These are phyloP conservation scores for Drosophila pseudotakahashii DNA, from an alignment of 2,888 invertebrate species.

Conservation along the genomic window DNA sequence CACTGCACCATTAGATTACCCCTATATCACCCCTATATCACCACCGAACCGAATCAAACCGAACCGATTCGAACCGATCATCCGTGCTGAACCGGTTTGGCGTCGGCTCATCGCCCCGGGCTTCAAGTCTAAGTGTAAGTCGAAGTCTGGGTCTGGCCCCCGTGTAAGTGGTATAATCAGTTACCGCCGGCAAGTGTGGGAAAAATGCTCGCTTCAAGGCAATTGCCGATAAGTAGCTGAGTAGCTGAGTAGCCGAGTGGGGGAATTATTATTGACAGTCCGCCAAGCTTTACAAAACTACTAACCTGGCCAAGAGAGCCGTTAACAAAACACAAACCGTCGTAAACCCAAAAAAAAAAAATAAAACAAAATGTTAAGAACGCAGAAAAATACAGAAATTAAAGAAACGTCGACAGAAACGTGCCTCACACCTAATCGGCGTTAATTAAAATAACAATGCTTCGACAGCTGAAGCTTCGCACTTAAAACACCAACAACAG, in stretches of 20 bases:
- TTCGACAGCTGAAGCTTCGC: constrained; percentile 22
- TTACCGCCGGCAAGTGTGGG: constrained; percentile 48
- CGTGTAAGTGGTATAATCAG: constrained; percentile 58
- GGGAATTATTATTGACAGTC: constrained; percentile 45
- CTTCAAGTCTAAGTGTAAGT: neutral
- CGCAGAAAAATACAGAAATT: constrained; percentile 30
- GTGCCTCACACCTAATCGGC: constrained; percentile 53
- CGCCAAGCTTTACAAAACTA: constrained; percentile 32
- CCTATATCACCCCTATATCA: constrained; percentile 3
- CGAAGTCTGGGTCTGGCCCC: constrained; percentile 25
- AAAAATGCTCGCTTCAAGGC: constrained; percentile 64
- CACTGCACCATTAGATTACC: constrained; percentile 5
- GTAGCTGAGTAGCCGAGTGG: constrained; percentile 21
- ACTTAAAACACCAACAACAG: constrained; percentile 13
- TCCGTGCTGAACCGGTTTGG: constrained; percentile 27
- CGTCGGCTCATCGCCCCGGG: constrained; percentile 15
- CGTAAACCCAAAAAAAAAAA: constrained; percentile 9
- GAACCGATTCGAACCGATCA: neutral
- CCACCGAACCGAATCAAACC: neutral
- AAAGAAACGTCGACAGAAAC: constrained; percentile 48
- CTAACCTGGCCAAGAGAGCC: constrained; percentile 6
- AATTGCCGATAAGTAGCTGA: constrained; percentile 67
- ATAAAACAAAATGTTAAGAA: constrained; percentile 10
- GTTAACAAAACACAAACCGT: constrained; percentile 18
- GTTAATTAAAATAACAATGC: constrained; percentile 54